Evolutionary conservation across 2,888 invertebrate genomes (phyloP).

Genomic region (Aspidiotus destructor): DNA sequence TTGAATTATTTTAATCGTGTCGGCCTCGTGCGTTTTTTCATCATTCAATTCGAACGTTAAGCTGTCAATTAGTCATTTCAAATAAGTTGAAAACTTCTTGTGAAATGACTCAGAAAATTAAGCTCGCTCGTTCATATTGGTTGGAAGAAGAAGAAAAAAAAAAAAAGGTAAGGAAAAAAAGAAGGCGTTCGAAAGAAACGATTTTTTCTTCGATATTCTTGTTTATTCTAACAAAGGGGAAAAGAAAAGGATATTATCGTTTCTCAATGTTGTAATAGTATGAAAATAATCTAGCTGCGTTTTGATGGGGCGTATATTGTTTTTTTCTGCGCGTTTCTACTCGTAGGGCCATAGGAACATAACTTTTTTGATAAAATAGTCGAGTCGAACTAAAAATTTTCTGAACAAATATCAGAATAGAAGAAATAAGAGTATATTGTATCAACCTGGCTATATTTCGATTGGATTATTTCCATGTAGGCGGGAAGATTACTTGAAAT

Average conservation of each 20-base stretch:
- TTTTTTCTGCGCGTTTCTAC: no score
- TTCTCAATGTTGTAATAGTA: conserved; percentile 22
- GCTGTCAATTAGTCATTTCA: conserved; percentile 34
- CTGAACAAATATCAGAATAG: no score
- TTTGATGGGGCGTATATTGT: no score
- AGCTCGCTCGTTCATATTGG: conserved; percentile 10
- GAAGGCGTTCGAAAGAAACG: conserved; percentile 14
- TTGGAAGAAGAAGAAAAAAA: conserved; percentile 21
- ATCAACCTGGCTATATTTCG: no score
- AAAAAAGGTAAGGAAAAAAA: conserved; percentile 22
- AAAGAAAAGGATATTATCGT: conserved; percentile 27
- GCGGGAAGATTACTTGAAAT: no score
- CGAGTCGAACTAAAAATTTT: no score
- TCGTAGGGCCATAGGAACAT: no score
- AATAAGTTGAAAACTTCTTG: conserved; percentile 30
- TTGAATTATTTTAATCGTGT: no score
- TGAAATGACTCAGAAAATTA: conserved; percentile 35
- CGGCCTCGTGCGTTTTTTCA: conserved; percentile 26
- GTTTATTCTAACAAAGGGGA: conserved; percentile 29
- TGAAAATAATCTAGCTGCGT: conserved; percentile 6
- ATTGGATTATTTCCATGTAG: no score
- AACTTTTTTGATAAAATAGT: no score
- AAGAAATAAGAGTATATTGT: no score
- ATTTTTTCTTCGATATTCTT: conserved; percentile 22
- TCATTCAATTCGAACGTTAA: conserved; percentile 33